These are phyloP conservation scores for Drosophila lutescens DNA, from an alignment of 2,888 invertebrate species.

Conservation along the genomic window DNA sequence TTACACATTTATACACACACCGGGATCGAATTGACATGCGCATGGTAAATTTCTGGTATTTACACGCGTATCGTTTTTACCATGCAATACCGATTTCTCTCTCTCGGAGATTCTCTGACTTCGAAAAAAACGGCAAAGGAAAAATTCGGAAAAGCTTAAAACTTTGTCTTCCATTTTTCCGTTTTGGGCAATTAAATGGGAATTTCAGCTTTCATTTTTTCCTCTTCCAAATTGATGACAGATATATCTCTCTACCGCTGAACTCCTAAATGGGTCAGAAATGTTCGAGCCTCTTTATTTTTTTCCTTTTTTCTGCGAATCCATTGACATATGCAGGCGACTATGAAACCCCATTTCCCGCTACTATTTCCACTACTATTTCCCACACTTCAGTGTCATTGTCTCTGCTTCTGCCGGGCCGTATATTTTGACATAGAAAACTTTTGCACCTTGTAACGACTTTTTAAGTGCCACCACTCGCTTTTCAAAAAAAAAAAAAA, in stretches of 20 bases:
- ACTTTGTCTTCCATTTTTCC: slow-evolving; percentile 22
- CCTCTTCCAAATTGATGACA: slow-evolving; percentile 19
- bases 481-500: neutral
- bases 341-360: slow-evolving; percentile 15
- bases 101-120: no score
- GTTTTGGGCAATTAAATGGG: slow-evolving; percentile 27
- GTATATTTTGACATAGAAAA: slow-evolving; percentile 48
- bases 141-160: slow-evolving; percentile 12
- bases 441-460: slow-evolving; percentile 72
- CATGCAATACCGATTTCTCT: no score
- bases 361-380: slow-evolving; percentile 15
- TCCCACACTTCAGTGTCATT: slow-evolving; percentile 47
- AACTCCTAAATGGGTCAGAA: slow-evolving; percentile 28
- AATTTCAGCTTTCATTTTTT: slow-evolving; percentile 22
- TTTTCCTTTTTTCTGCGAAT: neutral
- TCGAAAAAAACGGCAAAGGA: neutral
- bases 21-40: no score
- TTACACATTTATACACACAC: no score
- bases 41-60: no score
- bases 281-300: neutral
- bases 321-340: slow-evolving; percentile 32
- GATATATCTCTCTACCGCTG: slow-evolving; percentile 10
- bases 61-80: no score
- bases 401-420: slow-evolving; percentile 42
- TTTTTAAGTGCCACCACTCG: slow-evolving; percentile 63